These are phyloP conservation scores for Leptopilina clavipes DNA, from an alignment of 1,140 invertebrate species.

Conservation along the genomic window DNA sequence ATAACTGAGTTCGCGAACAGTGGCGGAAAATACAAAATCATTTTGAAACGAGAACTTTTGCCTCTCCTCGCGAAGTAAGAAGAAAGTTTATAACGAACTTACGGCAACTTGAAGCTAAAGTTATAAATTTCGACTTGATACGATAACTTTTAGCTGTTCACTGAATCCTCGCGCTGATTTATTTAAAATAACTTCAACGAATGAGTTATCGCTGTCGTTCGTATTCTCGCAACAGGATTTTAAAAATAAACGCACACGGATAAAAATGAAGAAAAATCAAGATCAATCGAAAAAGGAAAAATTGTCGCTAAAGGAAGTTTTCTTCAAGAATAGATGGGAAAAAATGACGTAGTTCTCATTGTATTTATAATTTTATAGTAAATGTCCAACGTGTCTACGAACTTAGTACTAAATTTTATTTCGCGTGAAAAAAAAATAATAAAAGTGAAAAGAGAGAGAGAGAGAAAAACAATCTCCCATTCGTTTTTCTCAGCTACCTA, in stretches of 20 bases:
- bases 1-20: constrained; percentile 29
- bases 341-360: not conserved
- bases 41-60: constrained; percentile 25
- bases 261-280: too few species aligned
- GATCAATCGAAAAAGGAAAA: too few species aligned
- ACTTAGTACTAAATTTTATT: constrained; percentile 17
- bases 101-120: constrained; percentile 24
- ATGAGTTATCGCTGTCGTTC: constrained; percentile 28
- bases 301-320: too few species aligned
- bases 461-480: constrained; percentile 19
- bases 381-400: not conserved
- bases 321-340: not conserved
- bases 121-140: constrained; percentile 35
- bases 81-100: constrained; percentile 33
- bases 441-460: constrained; percentile 9
- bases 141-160: constrained; percentile 33
- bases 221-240: not conserved
- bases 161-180: constrained; percentile 25
- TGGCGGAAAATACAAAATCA: constrained; percentile 34
- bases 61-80: not conserved
- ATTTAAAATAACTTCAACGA: constrained; percentile 29
- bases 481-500: constrained; percentile 32
- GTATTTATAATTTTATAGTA: too few species aligned
- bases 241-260: not conserved
- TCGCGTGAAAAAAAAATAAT: constrained; percentile 10